Evolutionary conservation across 64 coral and sea anemone species (phyloP), one percentile per base, ranked within the genome.

Genomic region (Dendrophyllia cribrosa): DNA sequence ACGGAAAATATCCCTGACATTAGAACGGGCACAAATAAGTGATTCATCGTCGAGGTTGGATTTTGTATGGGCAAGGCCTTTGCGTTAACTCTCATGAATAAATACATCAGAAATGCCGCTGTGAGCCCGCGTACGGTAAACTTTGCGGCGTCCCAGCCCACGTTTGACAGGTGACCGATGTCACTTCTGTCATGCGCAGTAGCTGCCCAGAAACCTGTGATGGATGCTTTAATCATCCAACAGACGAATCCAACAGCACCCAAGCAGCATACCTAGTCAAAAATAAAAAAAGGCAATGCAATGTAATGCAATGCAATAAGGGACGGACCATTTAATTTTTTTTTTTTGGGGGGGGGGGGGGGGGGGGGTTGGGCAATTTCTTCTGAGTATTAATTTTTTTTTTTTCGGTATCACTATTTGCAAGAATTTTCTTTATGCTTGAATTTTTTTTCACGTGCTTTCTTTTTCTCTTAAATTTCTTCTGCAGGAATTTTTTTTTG

Each of bases 161-260:
- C 64, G 66, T 90, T 48, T 61, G 56, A 10, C 14, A 6, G 78
- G 15, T 63, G 23, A 4, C 0, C 9, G 1, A 79, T 43, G 55
- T 60, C 77, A 1, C n/a, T 20, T 51, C 24, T 69, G 16, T 72
- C 47, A 9, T 10, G 7, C 6, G 20, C 26, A 12, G 21, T 78
- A 5, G 26, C 64, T 47, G 87, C 51, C 72, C 70, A 86, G 5
- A 68, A 66, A 16, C 78, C 79, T 45, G 62, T 47, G 7, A 95
- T 63, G 2, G 71, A 22, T 12, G 65, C 88, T 34, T 95, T 59
- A 15, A 95, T 34, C 49, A 95, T 59, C 71, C 88, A 95, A 26
- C 88, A 89, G 3, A 79, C 60, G 2, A 95, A 76, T 9, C 93
- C 93, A 19, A 95, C 82, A 3, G 93, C 93, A 59, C 93, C 88